Evolutionary conservation across 2,797 vertebrate species (phyloP), one percentile per base, ranked within the genome.

Genomic region (Trachops cirrhosus): DNA sequence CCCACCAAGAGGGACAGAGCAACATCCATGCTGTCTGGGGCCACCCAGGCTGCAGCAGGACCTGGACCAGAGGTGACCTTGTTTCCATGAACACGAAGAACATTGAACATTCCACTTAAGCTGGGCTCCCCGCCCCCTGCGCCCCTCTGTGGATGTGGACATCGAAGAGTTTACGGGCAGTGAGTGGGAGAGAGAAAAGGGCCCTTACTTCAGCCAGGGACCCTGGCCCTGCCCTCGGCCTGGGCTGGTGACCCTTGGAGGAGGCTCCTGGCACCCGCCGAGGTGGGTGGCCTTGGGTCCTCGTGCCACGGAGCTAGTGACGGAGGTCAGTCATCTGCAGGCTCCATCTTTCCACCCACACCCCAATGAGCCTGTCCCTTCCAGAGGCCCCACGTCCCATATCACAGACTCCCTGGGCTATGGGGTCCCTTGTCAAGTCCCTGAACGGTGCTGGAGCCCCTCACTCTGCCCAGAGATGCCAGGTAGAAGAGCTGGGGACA

Each of bases 1-100:
- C 10, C 29, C 0, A 10, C 41, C 26, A 29, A 80, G n/a, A 0
- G 29, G 44, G 14, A 1, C 0, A 21, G 21, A 19, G 26, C 24
- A 37, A 9, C 46, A 15, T 18, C 16, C 3, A 1, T 0, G 14
- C 10, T 88, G 34, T 26, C 75, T 37, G 24, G 86, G 37, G 2
- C 0, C 21, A 12, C 67, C 34, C 67, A 7, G 48, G n/a, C 39
- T 74, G 22, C 26, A 2, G 0, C 44, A 5, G 59, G 57, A 46
- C 37, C 62, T 26, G 44, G 62, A 16, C 50, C 34, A 15, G 54
- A 75, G 26, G 52, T 5, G 15, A 19, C 32, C 50, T 54, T 2
- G 11, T 68, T 44, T 84, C 44, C 12, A 46, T 2, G 29, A 73
- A 39, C 11, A 18, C 24, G 0, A 9, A 46, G 41, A 18, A 29